phyloP scores from a whole-genome alignment of 2,113 vertebrate genomes.

The Phodopus roborovskii region DNA sequence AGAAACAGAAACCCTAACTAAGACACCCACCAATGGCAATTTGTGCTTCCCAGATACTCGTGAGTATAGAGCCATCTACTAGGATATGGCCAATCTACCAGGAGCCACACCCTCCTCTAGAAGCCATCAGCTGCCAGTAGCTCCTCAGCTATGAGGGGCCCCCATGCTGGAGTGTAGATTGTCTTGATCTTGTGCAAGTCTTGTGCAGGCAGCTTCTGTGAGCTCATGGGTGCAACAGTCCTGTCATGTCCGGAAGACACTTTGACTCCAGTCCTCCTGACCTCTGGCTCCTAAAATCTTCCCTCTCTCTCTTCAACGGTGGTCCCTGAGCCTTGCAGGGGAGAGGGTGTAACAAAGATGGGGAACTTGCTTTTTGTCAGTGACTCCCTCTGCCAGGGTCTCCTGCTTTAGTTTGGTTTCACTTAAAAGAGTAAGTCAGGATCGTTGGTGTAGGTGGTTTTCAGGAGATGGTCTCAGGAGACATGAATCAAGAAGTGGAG shows the following conservation, averaged over 20 bases:
- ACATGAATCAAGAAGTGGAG: background rate
- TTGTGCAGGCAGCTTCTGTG: background rate
- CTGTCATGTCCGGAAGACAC: background rate
- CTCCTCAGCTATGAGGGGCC: background rate
- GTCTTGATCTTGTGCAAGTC: background rate
- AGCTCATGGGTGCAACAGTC: background rate
- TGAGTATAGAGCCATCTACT: background rate
- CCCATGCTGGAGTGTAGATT: background rate
- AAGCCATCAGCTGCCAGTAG: background rate
- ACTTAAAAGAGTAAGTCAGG: background rate
- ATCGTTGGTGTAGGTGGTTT: background rate
- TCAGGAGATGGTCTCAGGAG: background rate
- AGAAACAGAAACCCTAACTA: background rate
- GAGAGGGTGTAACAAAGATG: background rate
- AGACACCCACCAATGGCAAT: background rate
- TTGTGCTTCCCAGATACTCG: background rate
- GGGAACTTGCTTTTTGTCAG: background rate
- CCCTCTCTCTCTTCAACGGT: background rate
- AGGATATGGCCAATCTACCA: background rate
- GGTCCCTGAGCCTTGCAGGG: background rate
- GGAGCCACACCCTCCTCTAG: background rate
- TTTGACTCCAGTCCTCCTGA: background rate
- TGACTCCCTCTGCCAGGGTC: background rate
- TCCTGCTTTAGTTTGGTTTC: constrained; percentile 9
- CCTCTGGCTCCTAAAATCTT: background rate